A percentile compares a stretch with the other conserved stretches of the same genome.
Conservation (phyloP, 2,888 invertebrate species). For the Agrotis puta region DNA sequence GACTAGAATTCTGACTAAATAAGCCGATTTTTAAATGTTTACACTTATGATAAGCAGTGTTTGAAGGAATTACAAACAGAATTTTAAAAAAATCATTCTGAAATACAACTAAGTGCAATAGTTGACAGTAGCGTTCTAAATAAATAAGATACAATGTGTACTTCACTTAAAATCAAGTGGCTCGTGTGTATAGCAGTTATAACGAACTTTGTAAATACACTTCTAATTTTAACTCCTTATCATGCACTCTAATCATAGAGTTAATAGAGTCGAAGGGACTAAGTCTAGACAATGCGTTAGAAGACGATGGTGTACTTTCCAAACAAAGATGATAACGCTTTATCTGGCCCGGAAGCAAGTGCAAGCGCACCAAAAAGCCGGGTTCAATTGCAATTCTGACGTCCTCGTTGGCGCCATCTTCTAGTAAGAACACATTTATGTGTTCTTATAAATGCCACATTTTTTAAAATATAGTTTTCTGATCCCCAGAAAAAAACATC, state of each 20-base stretch:
- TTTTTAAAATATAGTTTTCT: background rate
- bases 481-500: background rate
- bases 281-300: constrained; percentile 30
- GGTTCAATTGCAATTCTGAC: no score
- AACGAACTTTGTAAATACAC: constrained; percentile 21
- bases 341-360: no score
- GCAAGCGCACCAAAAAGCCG: no score
- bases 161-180: constrained; percentile 28
- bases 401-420: no score
- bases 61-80: no score
- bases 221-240: constrained; percentile 48
- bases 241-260: constrained; percentile 30
- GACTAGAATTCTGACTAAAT: no score
- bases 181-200: constrained; percentile 20
- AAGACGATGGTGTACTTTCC: background rate
- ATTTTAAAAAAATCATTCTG: background rate
- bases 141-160: constrained; percentile 23
- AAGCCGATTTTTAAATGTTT: no score
- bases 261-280: constrained; percentile 30
- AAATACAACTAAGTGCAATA: background rate
- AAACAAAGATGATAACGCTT: background rate
- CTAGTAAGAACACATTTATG: no score
- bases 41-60: no score
- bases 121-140: constrained; percentile 9
- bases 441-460: no score